A percentile compares a stretch with the other conserved stretches of the same genome.
Evolutionary conservation across 2,113 vertebrate species (phyloP).

Genomic region (Columba livia): DNA sequence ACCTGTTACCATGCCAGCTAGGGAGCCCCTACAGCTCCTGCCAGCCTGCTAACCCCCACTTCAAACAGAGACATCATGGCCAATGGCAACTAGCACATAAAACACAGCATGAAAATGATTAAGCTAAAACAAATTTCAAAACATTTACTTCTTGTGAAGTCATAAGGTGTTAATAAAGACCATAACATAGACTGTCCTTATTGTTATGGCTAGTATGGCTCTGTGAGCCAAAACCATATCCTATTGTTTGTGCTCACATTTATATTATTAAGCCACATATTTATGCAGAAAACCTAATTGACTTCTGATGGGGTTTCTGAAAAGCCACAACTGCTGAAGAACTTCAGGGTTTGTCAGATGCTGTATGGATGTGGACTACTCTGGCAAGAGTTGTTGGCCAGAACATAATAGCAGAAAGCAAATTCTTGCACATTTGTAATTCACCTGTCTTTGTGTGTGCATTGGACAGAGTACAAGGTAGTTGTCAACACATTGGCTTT

Average conservation of each 20-base stretch:
- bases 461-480: background rate
- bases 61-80: background rate
- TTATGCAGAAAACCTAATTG: constrained; percentile 4
- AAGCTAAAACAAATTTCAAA: background rate
- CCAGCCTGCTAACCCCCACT: background rate
- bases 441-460: background rate
- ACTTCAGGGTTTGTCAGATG: constrained; percentile 1
- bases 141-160: background rate
- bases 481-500: background rate
- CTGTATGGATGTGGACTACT: background rate
- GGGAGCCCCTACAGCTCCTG: background rate
- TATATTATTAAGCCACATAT: background rate
- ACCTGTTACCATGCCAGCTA: background rate
- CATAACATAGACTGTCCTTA: background rate
- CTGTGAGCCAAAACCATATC: background rate
- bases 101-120: background rate
- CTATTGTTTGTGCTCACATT: constrained; percentile 2
- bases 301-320: background rate
- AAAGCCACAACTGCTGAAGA: constrained; percentile 15
- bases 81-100: background rate
- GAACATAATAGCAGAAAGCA: background rate
- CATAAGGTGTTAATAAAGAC: background rate
- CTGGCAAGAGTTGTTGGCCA: background rate
- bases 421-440: background rate
- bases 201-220: background rate